Evolutionary conservation across 30 jellyfish, hydroid and myxozoan genomes (phyloP), one percentile per base, ranked within the genome.

Genomic region (Hydractinia echinata): DNA sequence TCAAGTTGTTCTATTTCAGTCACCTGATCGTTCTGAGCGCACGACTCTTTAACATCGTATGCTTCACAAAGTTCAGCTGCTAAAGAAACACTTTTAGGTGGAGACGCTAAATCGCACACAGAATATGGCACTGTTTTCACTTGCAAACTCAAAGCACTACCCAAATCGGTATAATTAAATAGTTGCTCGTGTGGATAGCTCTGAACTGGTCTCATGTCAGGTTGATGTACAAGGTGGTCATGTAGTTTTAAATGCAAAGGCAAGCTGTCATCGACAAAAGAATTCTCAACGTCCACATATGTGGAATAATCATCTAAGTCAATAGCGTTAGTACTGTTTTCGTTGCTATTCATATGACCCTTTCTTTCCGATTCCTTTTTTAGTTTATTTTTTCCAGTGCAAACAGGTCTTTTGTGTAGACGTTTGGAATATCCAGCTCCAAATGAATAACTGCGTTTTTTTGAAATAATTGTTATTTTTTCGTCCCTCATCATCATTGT

Each of bases 71-170:
- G 53, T 77, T 77, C 85, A 49, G 55, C 80, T 5, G 85, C 85
- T 77, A 77, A 77, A 8, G 66, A 54, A 8, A 18, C 61, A 10
- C 39, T 55, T 6, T 77, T 77, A 10, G 39, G 11, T 16, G 81
- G 74, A 0, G 85, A 53, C 19, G 15, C 13, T 14, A 77, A 53
- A 48, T 77, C 61, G 15, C 16, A 19, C 8, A 66, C 80, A 30
- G 66, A 5, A 13, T 48, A 16, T 50, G 67, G 50, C 8, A 74
- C 66, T 18, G 58, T 55, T 18, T 74, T 61, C 54, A 21, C 39
- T 61, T 52, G 76, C 13, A 77, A 20, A 50, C 85, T 77, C 52
- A 77, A 54, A 11, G 79, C 85, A 54, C 85, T 77, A 9, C 85
- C 85, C 10, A 77, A 76, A 30, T 77, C 82, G 10, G 55, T 61